These are phyloP conservation scores for Echiichthys vipera DNA, from an alignment of 2,797 vertebrate species.

Conservation along the genomic window DNA sequence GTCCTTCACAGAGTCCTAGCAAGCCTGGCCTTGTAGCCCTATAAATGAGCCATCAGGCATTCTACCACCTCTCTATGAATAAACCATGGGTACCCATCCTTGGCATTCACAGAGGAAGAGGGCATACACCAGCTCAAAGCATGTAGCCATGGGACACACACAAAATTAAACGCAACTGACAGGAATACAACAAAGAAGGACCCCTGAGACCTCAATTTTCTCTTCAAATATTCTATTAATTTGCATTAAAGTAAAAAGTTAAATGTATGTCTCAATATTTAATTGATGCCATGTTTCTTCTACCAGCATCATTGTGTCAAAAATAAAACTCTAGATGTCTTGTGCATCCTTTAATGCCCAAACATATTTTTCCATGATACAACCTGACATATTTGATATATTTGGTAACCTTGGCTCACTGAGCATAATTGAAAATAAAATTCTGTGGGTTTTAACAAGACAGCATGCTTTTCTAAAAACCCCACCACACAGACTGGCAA, in stretches of 20 bases:
- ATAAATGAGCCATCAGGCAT: conserved; percentile 61
- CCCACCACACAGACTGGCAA: neutral
- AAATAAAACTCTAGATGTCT: neutral
- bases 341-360: conserved; percentile 7
- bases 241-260: neutral
- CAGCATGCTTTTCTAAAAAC: conserved; percentile 10
- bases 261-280: conserved; percentile 27
- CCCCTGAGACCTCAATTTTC: neutral
- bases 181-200: conserved; percentile 20
- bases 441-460: conserved; percentile 29
- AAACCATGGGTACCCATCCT: conserved; percentile 63
- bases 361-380: conserved; percentile 25
- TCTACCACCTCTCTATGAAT: conserved; percentile 67
- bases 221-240: neutral
- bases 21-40: conserved; percentile 34
- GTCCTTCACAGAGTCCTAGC: conserved; percentile 42
- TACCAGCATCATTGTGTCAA: neutral
- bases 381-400: conserved; percentile 34
- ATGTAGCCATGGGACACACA: conserved; percentile 11
- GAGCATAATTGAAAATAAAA: conserved; percentile 19
- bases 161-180: conserved; percentile 35
- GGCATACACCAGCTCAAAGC: conserved; percentile 43
- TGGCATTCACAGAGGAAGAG: conserved; percentile 59
- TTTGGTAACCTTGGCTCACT: conserved; percentile 11
- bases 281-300: conserved; percentile 16